Conservation (phyloP, 1,140 invertebrate species). For the Schlechtendalia chinensis region DNA sequence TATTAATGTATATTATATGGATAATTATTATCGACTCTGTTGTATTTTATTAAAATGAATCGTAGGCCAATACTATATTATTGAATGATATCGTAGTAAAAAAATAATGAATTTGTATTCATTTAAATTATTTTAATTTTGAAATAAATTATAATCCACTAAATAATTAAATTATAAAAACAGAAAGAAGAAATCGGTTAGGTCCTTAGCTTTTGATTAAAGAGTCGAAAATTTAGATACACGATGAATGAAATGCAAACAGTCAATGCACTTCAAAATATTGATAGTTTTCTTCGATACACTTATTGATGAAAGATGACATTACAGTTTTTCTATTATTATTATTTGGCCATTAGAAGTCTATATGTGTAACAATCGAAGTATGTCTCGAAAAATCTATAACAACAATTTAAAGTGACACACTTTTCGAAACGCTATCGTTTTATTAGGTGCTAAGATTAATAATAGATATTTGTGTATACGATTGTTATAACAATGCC, state of each 20-base stretch:
- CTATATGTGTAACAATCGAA: conserved; percentile 10
- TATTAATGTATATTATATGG: too few relatives aligned
- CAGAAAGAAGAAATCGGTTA: background rate
- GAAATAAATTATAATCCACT: too few relatives aligned
- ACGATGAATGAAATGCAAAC: background rate
- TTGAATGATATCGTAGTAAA: too few relatives aligned
- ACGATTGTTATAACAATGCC: conserved; percentile 17
- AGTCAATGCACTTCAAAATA: background rate
- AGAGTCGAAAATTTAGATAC: too few relatives aligned
- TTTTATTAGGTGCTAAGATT: conserved; percentile 27
- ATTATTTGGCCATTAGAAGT: background rate
- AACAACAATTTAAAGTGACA: conserved; percentile 3
- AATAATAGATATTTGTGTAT: conserved; percentile 23
- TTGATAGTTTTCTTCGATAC: background rate
- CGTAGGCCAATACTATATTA: too few relatives aligned
- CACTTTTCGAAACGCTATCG: conserved; percentile 10
- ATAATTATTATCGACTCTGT: too few relatives aligned
- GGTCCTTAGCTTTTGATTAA: background rate
- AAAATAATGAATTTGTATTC: too few relatives aligned
- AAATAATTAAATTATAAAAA: background rate
- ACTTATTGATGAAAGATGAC: background rate
- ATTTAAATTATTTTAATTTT: too few relatives aligned
- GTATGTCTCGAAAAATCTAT: conserved; percentile 3
- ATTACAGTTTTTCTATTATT: conserved; percentile 7
- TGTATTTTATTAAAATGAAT: too few relatives aligned